phyloP scores from a whole-genome alignment of 2,113 vertebrate species.

The Scomber colias region DNA sequence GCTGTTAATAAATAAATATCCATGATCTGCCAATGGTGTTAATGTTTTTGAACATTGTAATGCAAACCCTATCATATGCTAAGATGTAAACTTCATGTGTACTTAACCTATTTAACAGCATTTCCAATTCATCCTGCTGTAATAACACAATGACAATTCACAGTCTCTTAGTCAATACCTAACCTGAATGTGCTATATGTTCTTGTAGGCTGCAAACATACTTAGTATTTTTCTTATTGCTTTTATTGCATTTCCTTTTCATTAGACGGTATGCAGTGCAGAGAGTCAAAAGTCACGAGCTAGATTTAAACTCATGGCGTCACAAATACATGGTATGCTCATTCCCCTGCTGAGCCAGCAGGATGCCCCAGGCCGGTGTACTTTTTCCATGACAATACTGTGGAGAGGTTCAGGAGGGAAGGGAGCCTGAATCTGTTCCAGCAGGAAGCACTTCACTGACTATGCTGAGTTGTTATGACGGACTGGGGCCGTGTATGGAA shows the following conservation, averaged over 20 bases:
- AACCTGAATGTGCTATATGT: neutral
- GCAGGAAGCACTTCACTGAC: slow-evolving; percentile 68
- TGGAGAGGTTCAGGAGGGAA: slow-evolving; percentile 53
- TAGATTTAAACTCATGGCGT: slow-evolving; percentile 40
- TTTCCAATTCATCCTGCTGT: neutral
- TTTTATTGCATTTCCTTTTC: slow-evolving; percentile 9
- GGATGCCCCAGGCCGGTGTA: slow-evolving; percentile 58
- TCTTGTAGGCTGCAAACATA: neutral
- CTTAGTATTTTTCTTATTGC: neutral
- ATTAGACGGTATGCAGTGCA: neutral
- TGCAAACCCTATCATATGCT: neutral
- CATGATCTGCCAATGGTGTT: slow-evolving; percentile 19
- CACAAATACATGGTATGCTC: slow-evolving; percentile 32
- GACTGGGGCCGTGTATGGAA: slow-evolving; percentile 29
- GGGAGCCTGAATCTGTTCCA: slow-evolving; percentile 54
- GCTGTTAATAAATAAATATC: slow-evolving; percentile 28
- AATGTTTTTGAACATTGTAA: slow-evolving; percentile 11
- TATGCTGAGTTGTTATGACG: slow-evolving; percentile 65
- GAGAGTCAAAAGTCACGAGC: slow-evolving; percentile 41
- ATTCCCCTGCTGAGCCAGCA: slow-evolving; percentile 55
- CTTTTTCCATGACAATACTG: slow-evolving; percentile 61
- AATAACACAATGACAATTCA: neutral
- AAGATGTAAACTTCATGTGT: neutral
- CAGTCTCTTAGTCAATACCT: too few relatives aligned
- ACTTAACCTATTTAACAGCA: neutral